These are phyloP conservation scores for Hydra vulgaris DNA, from an alignment of 30 jellyfish, hydroid and myxozoan genomes.

Conservation along the genomic window DNA sequence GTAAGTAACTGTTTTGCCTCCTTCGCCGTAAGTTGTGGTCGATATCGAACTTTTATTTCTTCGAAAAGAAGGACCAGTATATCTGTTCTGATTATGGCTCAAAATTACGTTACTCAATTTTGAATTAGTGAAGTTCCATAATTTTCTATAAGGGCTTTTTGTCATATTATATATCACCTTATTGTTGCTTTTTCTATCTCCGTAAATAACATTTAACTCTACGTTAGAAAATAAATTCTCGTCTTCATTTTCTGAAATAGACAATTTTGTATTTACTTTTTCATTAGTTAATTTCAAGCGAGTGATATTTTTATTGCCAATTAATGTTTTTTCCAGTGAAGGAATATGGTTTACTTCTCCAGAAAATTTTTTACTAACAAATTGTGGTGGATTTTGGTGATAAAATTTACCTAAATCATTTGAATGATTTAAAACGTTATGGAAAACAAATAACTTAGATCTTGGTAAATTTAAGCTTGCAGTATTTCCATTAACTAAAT, in stretches of 20 bases:
- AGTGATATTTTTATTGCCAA: neutral
- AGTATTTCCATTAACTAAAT: neutral
- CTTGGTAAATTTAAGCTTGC: neutral
- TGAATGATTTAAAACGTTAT: neutral
- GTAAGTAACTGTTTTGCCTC: constrained; percentile 1
- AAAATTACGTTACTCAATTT: neutral
- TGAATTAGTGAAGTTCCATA: neutral
- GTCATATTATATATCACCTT: neutral
- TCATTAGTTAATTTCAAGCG: neutral
- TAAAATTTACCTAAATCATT: neutral
- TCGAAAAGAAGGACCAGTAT: neutral
- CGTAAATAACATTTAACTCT: constrained; percentile 9
- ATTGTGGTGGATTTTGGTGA: neutral
- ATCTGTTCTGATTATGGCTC: neutral
- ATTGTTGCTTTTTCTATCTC: neutral
- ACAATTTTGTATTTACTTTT: neutral
- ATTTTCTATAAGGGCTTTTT: neutral
- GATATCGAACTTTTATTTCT: neutral
- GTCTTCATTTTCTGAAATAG: neutral
- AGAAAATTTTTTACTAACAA: neutral
- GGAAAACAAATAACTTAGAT: neutral
- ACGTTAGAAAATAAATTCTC: constrained; percentile 1
- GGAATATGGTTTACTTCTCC: constrained; percentile 3
- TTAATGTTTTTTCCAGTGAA: neutral
- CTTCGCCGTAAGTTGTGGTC: neutral